Base-by-base conservation (phyloP, 2,888 invertebrate species). In the Nineta flava region DNA sequence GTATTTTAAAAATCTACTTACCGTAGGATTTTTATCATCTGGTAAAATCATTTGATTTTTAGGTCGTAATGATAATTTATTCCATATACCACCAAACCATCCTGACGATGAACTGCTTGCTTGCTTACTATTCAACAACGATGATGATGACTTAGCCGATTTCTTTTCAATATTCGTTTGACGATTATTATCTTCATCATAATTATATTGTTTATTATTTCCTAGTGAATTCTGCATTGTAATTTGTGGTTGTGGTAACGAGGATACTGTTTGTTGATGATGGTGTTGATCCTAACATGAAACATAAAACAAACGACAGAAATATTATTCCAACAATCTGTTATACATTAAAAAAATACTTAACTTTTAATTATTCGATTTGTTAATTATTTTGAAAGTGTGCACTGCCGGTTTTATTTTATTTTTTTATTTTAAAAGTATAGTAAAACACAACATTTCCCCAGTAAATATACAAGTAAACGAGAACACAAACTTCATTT, bases 21-120 rank as follows among this genome's bases (percentile, higher is more conserved):
- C 88, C 54, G 85, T 72, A 54, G 91, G 92, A 71, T 94, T 86
- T 66, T 84, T 92, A 69, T 95, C 94, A 69, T 94, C 93, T 1
- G 95, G 94, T 57, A 95, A 73, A 62, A 87, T 92, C 91, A 93
- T 93, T 74, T 93, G 92, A 74, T 92, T 93, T 69, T 87, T 90
- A 43, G 87, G 82, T 57, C 85, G 83, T 49, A 85, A 74, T 16
- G 86, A 76, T 52, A 91, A 73, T 67, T 87, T 87, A 65, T 79
- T 86, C 71, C 87, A 86, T 58, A 92, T 75, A 47, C 90, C 88
- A 53, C 88, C 88, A 61, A 93, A 83, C 87, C 92, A 91, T 50
- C 87, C 82, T 10, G 65, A 62, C 21, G 60, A 61, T 42, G 62
- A 59, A 31, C 56, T 55, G 50, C 59, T 59, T 17, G 57, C 58